Conservation (phyloP, 1,140 invertebrate species). For the Pseudoatta argentina region DNA sequence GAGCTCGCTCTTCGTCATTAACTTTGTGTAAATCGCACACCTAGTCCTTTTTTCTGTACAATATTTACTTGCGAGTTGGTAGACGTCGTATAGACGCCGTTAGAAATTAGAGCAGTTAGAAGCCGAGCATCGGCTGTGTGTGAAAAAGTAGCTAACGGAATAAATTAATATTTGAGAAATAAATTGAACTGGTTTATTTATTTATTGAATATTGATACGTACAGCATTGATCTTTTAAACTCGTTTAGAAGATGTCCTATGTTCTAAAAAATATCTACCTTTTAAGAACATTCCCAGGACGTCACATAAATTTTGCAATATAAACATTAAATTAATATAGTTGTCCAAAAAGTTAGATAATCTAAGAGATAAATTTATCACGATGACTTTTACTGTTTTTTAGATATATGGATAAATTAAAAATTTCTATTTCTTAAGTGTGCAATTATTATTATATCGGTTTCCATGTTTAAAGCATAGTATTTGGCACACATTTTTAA, state of each 20-base stretch:
- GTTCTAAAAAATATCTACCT: too few relatives aligned
- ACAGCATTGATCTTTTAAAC: too few relatives aligned
- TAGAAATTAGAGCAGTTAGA: slow-evolving; percentile 23
- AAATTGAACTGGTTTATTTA: background rate
- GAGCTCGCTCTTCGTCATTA: slow-evolving; percentile 69
- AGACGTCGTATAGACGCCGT: background rate
- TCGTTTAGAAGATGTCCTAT: too few relatives aligned
- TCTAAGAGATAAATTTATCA: background rate
- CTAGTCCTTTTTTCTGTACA: slow-evolving; percentile 35
- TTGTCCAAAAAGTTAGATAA: background rate
- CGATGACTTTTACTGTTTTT: background rate
- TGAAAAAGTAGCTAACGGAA: background rate
- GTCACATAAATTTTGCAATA: too few relatives aligned
- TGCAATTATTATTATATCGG: background rate
- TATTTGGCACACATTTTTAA: background rate
- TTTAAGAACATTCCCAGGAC: too few relatives aligned
- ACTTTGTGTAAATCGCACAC: slow-evolving; percentile 65
- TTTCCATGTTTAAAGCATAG: background rate
- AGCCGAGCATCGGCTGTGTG: background rate
- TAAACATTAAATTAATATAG: slow-evolving; percentile 11
- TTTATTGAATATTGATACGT: background rate
- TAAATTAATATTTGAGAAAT: background rate
- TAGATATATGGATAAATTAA: background rate
- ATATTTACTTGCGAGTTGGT: background rate
- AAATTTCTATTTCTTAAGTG: background rate